A percentile compares a stretch with the other conserved stretches of the same genome.
phyloP scores from a whole-genome alignment of 2,888 invertebrate genomes.

The Rhagonycha lutea region DNA sequence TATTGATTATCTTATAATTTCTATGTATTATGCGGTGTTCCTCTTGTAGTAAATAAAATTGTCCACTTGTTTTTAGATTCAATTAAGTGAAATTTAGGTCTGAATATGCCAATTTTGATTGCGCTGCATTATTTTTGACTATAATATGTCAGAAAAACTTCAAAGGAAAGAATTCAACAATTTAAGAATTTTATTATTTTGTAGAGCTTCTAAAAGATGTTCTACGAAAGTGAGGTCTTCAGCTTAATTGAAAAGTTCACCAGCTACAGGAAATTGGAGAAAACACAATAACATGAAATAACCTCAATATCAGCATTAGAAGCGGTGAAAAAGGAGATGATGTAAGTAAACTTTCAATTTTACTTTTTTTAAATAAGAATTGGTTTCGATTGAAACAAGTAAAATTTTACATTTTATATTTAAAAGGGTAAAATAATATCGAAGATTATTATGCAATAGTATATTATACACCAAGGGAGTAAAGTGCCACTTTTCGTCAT shows the following conservation, averaged over 20 bases:
- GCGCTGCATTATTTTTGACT: too few species aligned
- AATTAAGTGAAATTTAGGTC: too few species aligned
- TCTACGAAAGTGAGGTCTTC: not conserved
- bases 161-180: not conserved
- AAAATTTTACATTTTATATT: not conserved
- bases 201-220: not conserved
- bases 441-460: not conserved
- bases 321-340: not conserved
- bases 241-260: not conserved
- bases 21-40: too few species aligned
- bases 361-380: not conserved
- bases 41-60: too few species aligned
- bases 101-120: too few species aligned
- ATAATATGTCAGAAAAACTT: not conserved
- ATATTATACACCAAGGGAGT: too few species aligned
- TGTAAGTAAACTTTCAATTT: not conserved
- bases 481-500: too few species aligned
- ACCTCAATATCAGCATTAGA: not conserved
- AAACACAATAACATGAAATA: not conserved
- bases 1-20: too few species aligned
- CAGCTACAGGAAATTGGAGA: not conserved
- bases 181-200: not conserved
- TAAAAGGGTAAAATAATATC: not conserved
- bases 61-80: too few species aligned
- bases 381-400: not conserved